Evolutionary conservation across 2,888 invertebrate genomes (phyloP).

Genomic region (Macrosoma leucophasiata): DNA sequence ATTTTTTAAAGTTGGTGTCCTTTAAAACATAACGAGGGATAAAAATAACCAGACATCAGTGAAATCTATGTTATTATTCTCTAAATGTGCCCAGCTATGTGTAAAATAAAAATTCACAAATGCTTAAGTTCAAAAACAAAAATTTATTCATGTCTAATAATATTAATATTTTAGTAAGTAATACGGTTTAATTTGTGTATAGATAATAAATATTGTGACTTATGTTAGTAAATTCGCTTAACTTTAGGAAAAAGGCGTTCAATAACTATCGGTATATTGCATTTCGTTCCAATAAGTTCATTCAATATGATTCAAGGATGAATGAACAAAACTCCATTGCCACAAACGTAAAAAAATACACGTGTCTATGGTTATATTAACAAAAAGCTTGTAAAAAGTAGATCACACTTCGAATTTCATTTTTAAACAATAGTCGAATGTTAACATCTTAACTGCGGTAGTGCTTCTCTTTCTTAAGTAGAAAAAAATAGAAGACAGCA

Average conservation of each 20-base stretch:
- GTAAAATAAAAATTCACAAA: no score
- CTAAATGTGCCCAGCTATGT: no score
- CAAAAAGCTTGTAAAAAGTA: neutral
- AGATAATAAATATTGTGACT: constrained; percentile 14
- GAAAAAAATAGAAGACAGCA: no score
- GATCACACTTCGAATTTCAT: neutral
- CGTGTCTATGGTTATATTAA: neutral
- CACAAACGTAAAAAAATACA: neutral
- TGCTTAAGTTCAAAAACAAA: constrained; percentile 7
- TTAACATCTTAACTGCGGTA: no score
- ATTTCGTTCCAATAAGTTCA: neutral
- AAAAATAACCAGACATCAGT: no score
- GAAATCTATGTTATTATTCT: no score
- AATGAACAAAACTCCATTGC: neutral
- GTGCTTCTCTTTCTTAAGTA: no score
- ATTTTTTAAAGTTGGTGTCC: no score
- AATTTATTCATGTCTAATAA: constrained; percentile 3
- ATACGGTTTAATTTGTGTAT: constrained; percentile 2
- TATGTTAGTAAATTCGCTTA: constrained; percentile 18
- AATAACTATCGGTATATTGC: neutral
- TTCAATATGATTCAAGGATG: neutral
- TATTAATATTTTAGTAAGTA: constrained; percentile 4
- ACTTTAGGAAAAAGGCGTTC: constrained; percentile 5
- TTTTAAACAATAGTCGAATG: no score
- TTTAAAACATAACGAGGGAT: no score